phyloP scores from a whole-genome alignment of 2,113 vertebrate genomes.

The Boulengeromyrus knoepffleri region DNA sequence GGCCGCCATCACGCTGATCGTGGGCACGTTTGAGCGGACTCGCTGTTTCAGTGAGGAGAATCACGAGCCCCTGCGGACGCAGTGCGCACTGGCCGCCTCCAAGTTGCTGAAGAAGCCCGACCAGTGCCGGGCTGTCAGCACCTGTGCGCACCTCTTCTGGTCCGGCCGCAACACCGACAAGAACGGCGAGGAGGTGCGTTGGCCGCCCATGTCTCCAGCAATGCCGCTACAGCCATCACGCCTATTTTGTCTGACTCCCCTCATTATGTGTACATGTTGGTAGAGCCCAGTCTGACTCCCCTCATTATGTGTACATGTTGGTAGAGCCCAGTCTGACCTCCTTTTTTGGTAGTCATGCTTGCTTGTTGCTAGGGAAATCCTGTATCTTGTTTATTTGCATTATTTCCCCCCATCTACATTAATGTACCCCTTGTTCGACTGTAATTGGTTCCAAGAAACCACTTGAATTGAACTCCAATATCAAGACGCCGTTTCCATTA shows the following conservation, averaged over 20 bases:
- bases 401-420: not conserved
- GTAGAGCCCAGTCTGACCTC: not conserved
- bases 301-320: not conserved
- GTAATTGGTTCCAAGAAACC: not conserved
- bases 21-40: constrained; percentile 93
- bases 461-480: not conserved
- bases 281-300: too few relatives aligned
- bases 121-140: constrained; percentile 92
- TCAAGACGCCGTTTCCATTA: not conserved
- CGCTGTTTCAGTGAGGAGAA: constrained; percentile 97
- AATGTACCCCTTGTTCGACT: not conserved
- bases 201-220: too few relatives aligned
- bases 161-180: constrained; percentile 91
- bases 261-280: not conserved
- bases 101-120: constrained; percentile 97
- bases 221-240: not conserved
- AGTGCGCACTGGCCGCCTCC: constrained; percentile 90
- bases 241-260: not conserved
- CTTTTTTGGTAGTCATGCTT: not conserved
- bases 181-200: constrained; percentile 84
- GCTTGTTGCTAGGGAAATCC: not conserved
- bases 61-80: constrained; percentile 91
- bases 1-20: constrained; percentile 96
- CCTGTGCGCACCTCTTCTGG: constrained; percentile 96
- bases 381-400: not conserved